These are phyloP conservation scores for Microcebus ravelobensis DNA, from an alignment of 2,113 vertebrate genomes.

Conservation along the genomic window DNA sequence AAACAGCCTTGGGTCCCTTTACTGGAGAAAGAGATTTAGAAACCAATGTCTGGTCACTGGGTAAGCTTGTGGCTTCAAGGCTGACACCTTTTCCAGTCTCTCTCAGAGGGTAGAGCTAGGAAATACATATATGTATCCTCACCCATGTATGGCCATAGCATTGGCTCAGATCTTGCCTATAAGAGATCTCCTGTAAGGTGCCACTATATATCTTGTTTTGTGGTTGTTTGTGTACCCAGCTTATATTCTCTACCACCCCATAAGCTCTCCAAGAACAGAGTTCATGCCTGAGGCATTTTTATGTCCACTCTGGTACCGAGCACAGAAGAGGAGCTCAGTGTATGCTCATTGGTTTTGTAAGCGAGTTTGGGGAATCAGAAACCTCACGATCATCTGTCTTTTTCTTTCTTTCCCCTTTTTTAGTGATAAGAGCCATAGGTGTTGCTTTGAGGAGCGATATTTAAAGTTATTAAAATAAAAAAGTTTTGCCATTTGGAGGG, in stretches of 20 bases:
- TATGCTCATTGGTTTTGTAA: neutral
- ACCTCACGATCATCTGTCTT: neutral
- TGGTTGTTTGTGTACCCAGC: neutral
- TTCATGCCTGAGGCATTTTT: neutral
- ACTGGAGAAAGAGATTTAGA: neutral
- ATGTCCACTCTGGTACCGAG: neutral
- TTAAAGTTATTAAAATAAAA: conserved; percentile 23
- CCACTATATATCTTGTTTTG: neutral
- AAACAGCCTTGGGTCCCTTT: neutral
- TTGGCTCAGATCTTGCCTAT: neutral
- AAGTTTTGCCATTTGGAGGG: neutral
- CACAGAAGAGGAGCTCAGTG: neutral
- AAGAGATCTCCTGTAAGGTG: neutral
- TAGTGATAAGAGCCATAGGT: neutral
- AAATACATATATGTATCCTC: neutral
- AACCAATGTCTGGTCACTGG: neutral
- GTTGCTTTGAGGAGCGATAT: neutral
- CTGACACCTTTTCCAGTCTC: neutral
- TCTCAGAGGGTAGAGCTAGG: neutral
- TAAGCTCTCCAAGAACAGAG: neutral
- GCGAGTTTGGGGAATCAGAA: neutral
- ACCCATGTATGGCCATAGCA: neutral
- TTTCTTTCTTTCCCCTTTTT: too few relatives aligned
- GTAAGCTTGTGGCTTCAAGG: neutral
- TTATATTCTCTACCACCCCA: neutral